phyloP scores from a whole-genome alignment of 2,888 invertebrate species.

The Calliphora vomitoria region DNA sequence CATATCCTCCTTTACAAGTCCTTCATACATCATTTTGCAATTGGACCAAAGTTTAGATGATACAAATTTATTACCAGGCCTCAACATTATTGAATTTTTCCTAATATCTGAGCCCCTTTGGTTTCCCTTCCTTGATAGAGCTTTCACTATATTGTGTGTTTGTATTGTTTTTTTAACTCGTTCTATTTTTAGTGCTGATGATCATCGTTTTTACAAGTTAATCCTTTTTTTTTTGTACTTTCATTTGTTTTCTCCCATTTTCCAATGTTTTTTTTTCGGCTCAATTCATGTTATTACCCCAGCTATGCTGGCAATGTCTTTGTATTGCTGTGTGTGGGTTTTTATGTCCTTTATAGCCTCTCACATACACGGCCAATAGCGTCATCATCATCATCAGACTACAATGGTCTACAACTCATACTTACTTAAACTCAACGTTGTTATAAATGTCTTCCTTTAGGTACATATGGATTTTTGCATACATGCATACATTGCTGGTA shows the following conservation, averaged over 20 bases:
- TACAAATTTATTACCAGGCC: no score
- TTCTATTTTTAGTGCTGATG: constrained; percentile 30
- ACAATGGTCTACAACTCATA: constrained; percentile 27
- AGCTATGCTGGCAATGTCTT: background rate
- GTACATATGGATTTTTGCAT: constrained; percentile 58
- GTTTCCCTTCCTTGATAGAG: background rate
- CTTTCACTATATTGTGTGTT: background rate
- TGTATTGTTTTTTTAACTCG: background rate
- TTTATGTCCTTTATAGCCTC: background rate
- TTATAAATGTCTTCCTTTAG: constrained; percentile 65
- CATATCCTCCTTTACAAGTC: no score
- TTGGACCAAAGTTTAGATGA: no score
- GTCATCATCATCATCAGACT: constrained; percentile 7
- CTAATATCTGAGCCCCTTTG: background rate
- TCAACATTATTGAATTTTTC: no score
- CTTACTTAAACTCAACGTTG: constrained; percentile 2
- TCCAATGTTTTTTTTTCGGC: background rate
- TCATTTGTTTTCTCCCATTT: background rate
- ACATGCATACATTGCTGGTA: constrained; percentile 15
- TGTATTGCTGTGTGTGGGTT: constrained; percentile 18
- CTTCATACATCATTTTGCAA: no score
- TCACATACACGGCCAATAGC: constrained; percentile 8
- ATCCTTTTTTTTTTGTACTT: constrained; percentile 45
- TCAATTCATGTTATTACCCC: constrained; percentile 23
- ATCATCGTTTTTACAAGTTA: constrained; percentile 66